A percentile compares a stretch with the other conserved stretches of the same genome.
phyloP scores from a whole-genome alignment of 2,113 vertebrate genomes.

The Saguinus imperator region DNA sequence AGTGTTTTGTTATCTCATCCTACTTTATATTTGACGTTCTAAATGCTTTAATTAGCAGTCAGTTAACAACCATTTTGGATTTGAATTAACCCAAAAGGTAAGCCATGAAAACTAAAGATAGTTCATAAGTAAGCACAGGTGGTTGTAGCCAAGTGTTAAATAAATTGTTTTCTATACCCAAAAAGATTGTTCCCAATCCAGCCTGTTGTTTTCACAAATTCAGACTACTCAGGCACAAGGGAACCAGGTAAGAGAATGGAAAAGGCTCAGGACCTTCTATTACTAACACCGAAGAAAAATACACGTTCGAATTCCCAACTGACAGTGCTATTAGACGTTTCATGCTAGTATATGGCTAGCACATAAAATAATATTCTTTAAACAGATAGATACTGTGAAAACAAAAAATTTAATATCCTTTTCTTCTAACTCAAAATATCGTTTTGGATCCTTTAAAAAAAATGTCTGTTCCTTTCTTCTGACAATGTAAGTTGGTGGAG shows the following conservation, averaged over 20 bases:
- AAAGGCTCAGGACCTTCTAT: background rate
- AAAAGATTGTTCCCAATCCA: slow-evolving; percentile 16
- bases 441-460: background rate
- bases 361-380: background rate
- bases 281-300: background rate
- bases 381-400: background rate
- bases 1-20: background rate
- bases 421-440: slow-evolving; percentile 1
- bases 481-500: slow-evolving; percentile 20
- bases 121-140: background rate
- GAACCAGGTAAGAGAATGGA: background rate
- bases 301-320: background rate
- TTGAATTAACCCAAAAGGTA: slow-evolving; percentile 46
- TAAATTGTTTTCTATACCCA: background rate
- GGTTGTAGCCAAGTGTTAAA: background rate
- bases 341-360: background rate
- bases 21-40: background rate
- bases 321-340: background rate
- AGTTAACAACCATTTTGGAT: slow-evolving; percentile 38
- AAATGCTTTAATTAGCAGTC: slow-evolving; percentile 23
- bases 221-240: background rate
- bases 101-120: background rate
- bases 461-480: background rate
- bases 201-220: background rate
- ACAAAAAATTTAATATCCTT: background rate